A percentile compares a stretch with the other conserved stretches of the same genome.
These are phyloP conservation scores for Morpho deidamia DNA, from an alignment of 2,888 invertebrate species.

Conservation along the genomic window DNA sequence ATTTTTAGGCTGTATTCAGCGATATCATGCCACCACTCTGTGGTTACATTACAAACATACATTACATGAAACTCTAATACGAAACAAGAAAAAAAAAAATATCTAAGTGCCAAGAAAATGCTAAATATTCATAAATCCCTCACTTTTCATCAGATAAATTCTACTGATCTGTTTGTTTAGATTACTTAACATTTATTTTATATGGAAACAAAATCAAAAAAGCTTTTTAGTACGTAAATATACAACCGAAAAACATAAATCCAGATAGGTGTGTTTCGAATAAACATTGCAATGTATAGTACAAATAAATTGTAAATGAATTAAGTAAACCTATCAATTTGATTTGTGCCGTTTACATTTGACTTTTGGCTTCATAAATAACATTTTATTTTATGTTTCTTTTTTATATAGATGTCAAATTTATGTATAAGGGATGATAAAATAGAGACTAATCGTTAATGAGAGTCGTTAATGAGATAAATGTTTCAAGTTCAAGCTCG, in stretches of 20 bases:
- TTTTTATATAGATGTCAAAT: not conserved
- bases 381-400: not conserved
- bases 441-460: no score
- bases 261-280: not conserved
- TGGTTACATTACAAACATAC: no score
- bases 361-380: not conserved
- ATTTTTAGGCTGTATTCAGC: no score
- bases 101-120: no score
- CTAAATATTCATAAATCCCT: no score
- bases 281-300: constrained; percentile 1
- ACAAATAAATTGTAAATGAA: not conserved
- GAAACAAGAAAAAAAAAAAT: no score
- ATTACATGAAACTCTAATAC: not conserved
- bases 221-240: not conserved
- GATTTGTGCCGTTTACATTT: not conserved
- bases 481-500: no score
- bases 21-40: no score
- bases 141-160: not conserved
- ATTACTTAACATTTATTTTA: not conserved
- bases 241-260: not conserved
- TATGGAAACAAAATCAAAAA: not conserved
- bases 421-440: not conserved
- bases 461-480: no score
- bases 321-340: constrained; percentile 4
- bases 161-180: no score